Evolutionary conservation across 2,888 invertebrate species (phyloP).

Genomic region (Abscondita cerata): DNA sequence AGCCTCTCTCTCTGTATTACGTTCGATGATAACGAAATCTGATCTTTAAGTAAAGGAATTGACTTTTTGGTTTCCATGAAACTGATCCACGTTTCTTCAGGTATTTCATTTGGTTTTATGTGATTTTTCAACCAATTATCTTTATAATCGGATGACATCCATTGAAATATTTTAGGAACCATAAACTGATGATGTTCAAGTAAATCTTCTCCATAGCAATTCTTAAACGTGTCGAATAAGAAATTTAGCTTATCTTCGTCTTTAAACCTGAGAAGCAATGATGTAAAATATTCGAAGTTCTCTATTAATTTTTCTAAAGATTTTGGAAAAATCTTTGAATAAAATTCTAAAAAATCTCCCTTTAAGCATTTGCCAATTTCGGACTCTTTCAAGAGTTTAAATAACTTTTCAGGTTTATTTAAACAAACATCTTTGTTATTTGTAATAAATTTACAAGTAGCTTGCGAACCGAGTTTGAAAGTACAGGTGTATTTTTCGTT

Average conservation of each 20-base stretch:
- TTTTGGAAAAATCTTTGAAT: constrained; percentile 19
- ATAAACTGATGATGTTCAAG: constrained; percentile 8
- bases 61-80: constrained; percentile 21
- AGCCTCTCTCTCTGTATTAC: constrained; percentile 7
- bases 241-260: constrained; percentile 9
- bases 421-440: constrained; percentile 17
- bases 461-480: constrained; percentile 18
- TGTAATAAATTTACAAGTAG: constrained; percentile 20
- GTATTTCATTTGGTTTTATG: neutral
- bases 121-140: constrained; percentile 9
- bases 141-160: constrained; percentile 20
- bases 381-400: constrained; percentile 10
- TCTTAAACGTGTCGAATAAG: constrained; percentile 3
- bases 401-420: constrained; percentile 5
- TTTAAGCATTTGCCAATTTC: constrained; percentile 11
- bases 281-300: neutral
- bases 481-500: constrained; percentile 12
- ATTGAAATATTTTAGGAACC: neutral
- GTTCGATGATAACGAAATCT: constrained; percentile 12
- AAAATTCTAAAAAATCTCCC: constrained; percentile 16
- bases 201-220: constrained; percentile 15
- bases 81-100: constrained; percentile 15
- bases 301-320: neutral
- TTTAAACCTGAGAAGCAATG: neutral
- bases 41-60: constrained; percentile 19